phyloP scores from a whole-genome alignment of 2,888 invertebrate species.

The Cataglyphis rosenhaueri region DNA sequence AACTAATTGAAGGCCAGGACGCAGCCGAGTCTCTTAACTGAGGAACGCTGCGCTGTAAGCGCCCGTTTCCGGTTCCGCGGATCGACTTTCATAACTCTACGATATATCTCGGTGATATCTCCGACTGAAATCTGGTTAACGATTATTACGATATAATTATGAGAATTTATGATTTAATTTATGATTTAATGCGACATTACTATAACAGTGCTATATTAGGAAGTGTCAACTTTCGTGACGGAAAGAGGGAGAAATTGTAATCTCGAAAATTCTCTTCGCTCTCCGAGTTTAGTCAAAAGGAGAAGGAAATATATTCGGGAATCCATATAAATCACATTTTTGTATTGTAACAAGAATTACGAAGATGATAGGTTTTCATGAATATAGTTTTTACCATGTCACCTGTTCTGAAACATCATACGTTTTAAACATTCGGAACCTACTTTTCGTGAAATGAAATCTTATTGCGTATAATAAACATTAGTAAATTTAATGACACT shows the following conservation, averaged over 20 bases:
- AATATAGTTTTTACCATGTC: neutral
- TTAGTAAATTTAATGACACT: neutral
- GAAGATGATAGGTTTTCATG: neutral
- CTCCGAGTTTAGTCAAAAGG: neutral
- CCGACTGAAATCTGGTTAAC: slow-evolving; percentile 50
- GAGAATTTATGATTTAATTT: neutral
- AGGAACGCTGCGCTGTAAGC: slow-evolving; percentile 76
- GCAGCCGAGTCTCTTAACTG: slow-evolving; percentile 72
- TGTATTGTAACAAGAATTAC: neutral
- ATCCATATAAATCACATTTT: slow-evolving; percentile 6
- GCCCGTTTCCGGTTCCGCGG: slow-evolving; percentile 78
- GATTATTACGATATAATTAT: neutral
- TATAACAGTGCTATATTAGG: slow-evolving; percentile 41
- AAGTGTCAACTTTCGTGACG: slow-evolving; percentile 30
- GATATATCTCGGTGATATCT: slow-evolving; percentile 68
- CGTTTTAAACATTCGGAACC: neutral
- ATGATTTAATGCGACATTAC: neutral
- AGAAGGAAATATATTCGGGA: slow-evolving; percentile 1
- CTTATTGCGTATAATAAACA: too few relatives aligned
- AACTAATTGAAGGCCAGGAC: slow-evolving; percentile 84
- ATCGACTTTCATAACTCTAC: slow-evolving; percentile 70
- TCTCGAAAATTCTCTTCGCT: neutral
- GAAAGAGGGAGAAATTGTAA: neutral
- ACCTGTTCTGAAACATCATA: neutral
- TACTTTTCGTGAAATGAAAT: neutral